Conservation (phyloP, 2,797 vertebrate genomes). For the Etheostoma perlongum region DNA sequence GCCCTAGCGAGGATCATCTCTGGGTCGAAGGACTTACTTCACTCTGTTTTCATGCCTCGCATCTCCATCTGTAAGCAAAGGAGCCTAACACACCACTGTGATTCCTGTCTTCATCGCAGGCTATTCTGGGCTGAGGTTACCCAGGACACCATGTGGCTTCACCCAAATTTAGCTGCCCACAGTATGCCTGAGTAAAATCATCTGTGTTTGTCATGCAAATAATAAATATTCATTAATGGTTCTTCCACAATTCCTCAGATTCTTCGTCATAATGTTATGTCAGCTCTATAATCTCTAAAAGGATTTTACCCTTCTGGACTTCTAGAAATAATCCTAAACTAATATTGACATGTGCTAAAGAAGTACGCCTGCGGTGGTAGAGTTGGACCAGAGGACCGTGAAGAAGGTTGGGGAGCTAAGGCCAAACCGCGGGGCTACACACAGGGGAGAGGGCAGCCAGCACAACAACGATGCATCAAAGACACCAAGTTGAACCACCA, state of each 20-base stretch:
- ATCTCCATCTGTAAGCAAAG: slow-evolving; percentile 69
- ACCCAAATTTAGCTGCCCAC: slow-evolving; percentile 79
- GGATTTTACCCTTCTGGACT: slow-evolving; percentile 75
- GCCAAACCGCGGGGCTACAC: slow-evolving; percentile 70
- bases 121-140: slow-evolving; percentile 82
- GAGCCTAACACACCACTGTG: slow-evolving; percentile 66
- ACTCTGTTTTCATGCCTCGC: slow-evolving; percentile 58
- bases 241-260: slow-evolving; percentile 73
- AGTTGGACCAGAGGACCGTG: slow-evolving; percentile 63
- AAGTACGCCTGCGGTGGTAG: slow-evolving; percentile 77
- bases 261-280: slow-evolving; percentile 80
- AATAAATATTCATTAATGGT: slow-evolving; percentile 86
- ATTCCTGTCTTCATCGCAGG: slow-evolving; percentile 70
- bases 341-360: slow-evolving; percentile 86
- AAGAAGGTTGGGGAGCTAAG: slow-evolving; percentile 73
- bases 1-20: slow-evolving; percentile 52
- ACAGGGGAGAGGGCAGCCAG: slow-evolving; percentile 67
- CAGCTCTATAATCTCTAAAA: slow-evolving; percentile 75
- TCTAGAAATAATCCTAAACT: slow-evolving; percentile 84
- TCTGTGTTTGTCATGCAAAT: slow-evolving; percentile 80
- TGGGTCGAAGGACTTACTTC: slow-evolving; percentile 48
- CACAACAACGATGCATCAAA: slow-evolving; percentile 78
- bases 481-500: slow-evolving; percentile 62
- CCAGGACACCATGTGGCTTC: slow-evolving; percentile 76
- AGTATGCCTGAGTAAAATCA: slow-evolving; percentile 80